A percentile compares a stretch with the other conserved stretches of the same genome.
phyloP scores from a whole-genome alignment of 2,888 invertebrate species.

The Caenorhabditis afra region DNA sequence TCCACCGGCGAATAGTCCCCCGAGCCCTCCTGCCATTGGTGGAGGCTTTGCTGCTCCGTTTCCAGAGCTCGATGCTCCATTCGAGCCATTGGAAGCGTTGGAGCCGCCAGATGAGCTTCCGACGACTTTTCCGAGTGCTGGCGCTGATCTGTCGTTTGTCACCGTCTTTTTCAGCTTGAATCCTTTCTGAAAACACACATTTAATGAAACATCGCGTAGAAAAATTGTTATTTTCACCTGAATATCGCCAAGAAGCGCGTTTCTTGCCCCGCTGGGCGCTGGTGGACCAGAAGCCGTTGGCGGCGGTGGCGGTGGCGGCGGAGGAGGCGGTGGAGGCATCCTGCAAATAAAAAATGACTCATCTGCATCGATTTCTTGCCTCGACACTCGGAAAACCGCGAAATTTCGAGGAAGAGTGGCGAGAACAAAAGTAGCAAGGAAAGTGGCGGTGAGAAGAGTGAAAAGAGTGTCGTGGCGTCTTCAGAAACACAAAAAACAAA shows the following conservation, averaged over 20 bases:
- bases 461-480: neutral
- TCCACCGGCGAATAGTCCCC: conserved; percentile 78
- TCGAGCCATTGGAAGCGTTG: conserved; percentile 15
- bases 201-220: neutral
- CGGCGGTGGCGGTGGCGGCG: conserved; percentile 65
- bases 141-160: conserved; percentile 77
- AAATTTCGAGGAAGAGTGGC: neutral
- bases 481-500: conserved; percentile 11
- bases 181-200: conserved; percentile 64
- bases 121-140: conserved; percentile 62
- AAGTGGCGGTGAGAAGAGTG: neutral
- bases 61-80: conserved; percentile 12
- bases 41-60: conserved; percentile 36
- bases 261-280: conserved; percentile 48
- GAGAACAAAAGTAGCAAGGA: neutral
- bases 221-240: conserved; percentile 37
- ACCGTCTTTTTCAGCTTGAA: conserved; percentile 71
- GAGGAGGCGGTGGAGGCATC: conserved; percentile 66
- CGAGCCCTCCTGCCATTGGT: conserved; percentile 55
- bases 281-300: conserved; percentile 43
- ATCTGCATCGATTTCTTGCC: conserved; percentile 22
- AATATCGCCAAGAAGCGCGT: conserved; percentile 68
- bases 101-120: conserved; percentile 1
- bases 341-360: conserved; percentile 36
- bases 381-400: no score